phyloP scores from a whole-genome alignment of 2,113 vertebrate species.

The Crotalus horridus region DNA sequence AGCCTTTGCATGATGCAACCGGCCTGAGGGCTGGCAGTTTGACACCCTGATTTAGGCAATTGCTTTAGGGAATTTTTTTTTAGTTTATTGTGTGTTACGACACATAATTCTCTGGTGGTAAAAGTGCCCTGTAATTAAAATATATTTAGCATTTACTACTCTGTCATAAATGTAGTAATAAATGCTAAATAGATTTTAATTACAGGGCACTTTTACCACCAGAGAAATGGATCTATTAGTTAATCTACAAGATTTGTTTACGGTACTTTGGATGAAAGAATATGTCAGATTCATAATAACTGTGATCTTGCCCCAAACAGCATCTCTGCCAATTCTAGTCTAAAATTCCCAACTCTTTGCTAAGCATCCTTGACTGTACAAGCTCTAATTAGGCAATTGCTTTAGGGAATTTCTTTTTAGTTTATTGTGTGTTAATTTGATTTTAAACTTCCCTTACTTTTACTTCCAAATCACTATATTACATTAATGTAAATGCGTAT shows the following conservation, averaged over 20 bases:
- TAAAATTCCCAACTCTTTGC: no score
- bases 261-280: not conserved
- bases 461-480: not conserved
- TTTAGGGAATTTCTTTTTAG: not conserved
- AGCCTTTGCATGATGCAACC: no score
- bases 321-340: not conserved
- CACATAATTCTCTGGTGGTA: no score
- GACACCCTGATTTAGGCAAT: not conserved
- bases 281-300: not conserved
- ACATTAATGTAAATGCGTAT: not conserved
- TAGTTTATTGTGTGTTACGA: not conserved
- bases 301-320: not conserved
- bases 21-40: no score
- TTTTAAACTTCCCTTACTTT: conserved; percentile 14
- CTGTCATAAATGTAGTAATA: no score
- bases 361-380: not conserved
- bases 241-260: not conserved
- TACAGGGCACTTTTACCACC: not conserved
- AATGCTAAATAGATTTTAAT: not conserved
- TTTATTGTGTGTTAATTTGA: not conserved
- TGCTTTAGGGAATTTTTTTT: not conserved
- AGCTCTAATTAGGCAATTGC: not conserved
- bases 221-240: not conserved
- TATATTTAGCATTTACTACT: no score
- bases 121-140: no score